A percentile compares a stretch with the other conserved stretches of the same genome.
Conservation (phyloP, 2,888 invertebrate genomes). For the Deilephila elpenor region DNA sequence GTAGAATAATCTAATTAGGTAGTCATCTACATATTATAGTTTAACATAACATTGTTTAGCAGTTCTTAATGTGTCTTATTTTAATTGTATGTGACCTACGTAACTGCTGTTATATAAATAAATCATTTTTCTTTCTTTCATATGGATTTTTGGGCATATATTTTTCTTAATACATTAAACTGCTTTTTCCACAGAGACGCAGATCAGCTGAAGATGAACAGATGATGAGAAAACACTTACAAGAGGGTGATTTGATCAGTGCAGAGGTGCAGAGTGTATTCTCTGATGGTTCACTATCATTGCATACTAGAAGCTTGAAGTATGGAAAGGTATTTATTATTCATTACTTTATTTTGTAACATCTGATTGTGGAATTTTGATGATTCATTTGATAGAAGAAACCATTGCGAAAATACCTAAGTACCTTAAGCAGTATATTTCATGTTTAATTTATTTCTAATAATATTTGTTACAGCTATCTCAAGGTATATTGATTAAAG, state of each 20-base stretch:
- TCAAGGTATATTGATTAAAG: slow-evolving; percentile 95
- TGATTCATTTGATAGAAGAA: no score
- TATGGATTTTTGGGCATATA: no score
- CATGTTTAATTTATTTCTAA: background rate
- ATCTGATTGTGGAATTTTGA: no score
- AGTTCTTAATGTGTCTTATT: no score
- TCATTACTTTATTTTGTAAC: background rate
- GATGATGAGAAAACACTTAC: slow-evolving; percentile 97
- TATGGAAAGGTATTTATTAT: slow-evolving; percentile 93
- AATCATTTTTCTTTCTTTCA: no score
- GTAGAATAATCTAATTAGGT: no score
- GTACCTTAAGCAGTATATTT: background rate
- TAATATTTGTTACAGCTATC: slow-evolving; percentile 84
- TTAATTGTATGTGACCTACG: no score
- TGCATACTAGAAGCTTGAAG: slow-evolving; percentile 98
- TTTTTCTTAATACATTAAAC: background rate
- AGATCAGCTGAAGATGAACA: slow-evolving; percentile 98
- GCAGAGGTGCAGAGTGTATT: slow-evolving; percentile 98
- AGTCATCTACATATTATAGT: no score
- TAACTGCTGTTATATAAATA: no score
- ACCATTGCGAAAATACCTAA: no score
- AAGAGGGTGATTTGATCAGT: slow-evolving; percentile 98
- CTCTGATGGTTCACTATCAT: slow-evolving; percentile 94
- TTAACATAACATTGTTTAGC: no score
- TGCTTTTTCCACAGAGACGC: slow-evolving; percentile 86